Percentiles rank a stretch among this genome's conserved stretches.
phyloP scores from a whole-genome alignment of 1,140 invertebrate species.

The Hyles vespertilio region DNA sequence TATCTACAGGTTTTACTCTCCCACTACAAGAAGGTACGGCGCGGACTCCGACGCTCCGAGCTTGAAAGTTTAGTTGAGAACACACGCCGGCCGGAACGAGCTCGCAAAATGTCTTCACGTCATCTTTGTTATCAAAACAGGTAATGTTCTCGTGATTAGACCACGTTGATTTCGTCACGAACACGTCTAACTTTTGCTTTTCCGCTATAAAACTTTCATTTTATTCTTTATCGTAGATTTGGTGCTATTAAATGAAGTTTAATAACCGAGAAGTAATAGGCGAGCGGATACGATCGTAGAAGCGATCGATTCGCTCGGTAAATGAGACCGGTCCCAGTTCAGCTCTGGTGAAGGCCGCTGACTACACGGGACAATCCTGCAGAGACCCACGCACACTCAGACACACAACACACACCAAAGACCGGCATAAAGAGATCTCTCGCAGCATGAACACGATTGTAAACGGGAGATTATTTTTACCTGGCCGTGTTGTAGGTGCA shows the following conservation, averaged over 20 bases:
- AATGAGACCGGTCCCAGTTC: slow-evolving; percentile 61
- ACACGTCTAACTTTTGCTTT: slow-evolving; percentile 15
- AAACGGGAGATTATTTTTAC: slow-evolving; percentile 39
- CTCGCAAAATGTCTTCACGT: too few relatives aligned
- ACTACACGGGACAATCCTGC: slow-evolving; percentile 54
- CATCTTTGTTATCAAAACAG: too few relatives aligned
- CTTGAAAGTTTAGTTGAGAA: slow-evolving; percentile 65
- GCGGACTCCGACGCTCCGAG: slow-evolving; percentile 54
- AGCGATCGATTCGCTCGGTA: slow-evolving; percentile 46
- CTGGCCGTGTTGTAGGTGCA: slow-evolving; percentile 35
- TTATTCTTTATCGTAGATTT: neutral
- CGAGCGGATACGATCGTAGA: slow-evolving; percentile 22
- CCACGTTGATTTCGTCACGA: neutral
- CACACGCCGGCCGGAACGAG: slow-evolving; percentile 51
- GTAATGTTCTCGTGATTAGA: too few relatives aligned
- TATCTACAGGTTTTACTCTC: slow-evolving; percentile 75
- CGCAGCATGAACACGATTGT: slow-evolving; percentile 24
- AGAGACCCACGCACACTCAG: slow-evolving; percentile 47
- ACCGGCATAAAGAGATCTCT: slow-evolving; percentile 23
- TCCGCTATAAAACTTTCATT: slow-evolving; percentile 12
- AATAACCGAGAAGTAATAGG: slow-evolving; percentile 9
- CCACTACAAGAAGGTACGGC: slow-evolving; percentile 67
- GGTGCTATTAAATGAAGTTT: neutral
- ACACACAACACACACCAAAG: slow-evolving; percentile 16
- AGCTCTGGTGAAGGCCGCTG: slow-evolving; percentile 70